Evolutionary conservation across 1,140 invertebrate species (phyloP).

Genomic region (Camponotus pennsylvanicus): DNA sequence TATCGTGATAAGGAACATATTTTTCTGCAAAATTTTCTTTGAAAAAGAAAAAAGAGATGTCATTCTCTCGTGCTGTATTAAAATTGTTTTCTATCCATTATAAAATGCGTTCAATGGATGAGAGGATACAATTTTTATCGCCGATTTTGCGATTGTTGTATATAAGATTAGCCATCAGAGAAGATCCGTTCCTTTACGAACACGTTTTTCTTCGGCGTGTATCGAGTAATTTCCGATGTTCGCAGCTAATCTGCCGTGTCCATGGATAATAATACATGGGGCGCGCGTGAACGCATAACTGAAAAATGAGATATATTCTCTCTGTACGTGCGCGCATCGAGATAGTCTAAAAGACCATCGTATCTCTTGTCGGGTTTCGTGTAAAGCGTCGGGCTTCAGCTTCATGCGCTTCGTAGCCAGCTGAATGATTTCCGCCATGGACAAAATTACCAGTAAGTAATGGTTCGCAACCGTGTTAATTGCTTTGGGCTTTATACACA

Average conservation of each 20-base stretch:
- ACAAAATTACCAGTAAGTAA: constrained; percentile 22
- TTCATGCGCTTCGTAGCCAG: background rate
- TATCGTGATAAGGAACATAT: background rate
- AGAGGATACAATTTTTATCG: background rate
- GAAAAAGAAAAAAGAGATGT: background rate
- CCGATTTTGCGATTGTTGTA: no score
- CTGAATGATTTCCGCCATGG: background rate
- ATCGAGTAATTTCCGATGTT: constrained; percentile 27
- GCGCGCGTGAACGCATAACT: background rate
- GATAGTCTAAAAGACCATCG: background rate
- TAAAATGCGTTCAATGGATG: background rate
- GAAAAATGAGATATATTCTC: constrained; percentile 9
- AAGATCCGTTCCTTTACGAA: background rate
- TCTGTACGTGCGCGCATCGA: background rate
- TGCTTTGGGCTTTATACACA: constrained; percentile 30
- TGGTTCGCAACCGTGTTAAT: constrained; percentile 17
- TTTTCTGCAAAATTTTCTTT: background rate
- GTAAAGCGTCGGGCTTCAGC: background rate
- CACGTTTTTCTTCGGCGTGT: background rate
- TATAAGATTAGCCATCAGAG: background rate
- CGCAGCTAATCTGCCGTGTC: constrained; percentile 16
- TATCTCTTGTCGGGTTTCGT: background rate
- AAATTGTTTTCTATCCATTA: no score
- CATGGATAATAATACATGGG: background rate
- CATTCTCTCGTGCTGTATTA: no score